These are phyloP conservation scores for Sphaerophoria taeniata DNA, from an alignment of 2,888 invertebrate genomes.

Conservation along the genomic window DNA sequence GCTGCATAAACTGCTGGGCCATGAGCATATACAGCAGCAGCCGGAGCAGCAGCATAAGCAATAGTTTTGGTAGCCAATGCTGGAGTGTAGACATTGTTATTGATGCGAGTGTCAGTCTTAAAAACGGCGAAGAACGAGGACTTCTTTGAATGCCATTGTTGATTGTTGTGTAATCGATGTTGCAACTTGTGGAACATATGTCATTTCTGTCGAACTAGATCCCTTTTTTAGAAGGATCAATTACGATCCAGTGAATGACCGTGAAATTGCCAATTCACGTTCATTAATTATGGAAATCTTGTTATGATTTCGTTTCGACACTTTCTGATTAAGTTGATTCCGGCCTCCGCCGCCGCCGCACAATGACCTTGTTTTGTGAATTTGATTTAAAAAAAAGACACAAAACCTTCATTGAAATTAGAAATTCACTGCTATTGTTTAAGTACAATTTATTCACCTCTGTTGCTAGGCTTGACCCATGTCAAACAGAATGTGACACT, in stretches of 20 bases:
- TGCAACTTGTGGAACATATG: constrained; percentile 35
- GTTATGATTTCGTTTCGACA: too few species aligned
- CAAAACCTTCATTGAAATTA: background rate
- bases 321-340: too few species aligned
- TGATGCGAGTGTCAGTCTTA: constrained; percentile 84
- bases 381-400: too few species aligned
- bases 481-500: background rate
- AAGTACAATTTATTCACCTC: background rate
- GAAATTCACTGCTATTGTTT: background rate
- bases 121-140: constrained; percentile 84
- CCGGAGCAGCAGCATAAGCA: constrained; percentile 78
- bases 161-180: constrained; percentile 33
- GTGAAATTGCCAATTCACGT: background rate
- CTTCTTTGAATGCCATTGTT: constrained; percentile 80
- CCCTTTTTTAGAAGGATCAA: constrained; percentile 52
- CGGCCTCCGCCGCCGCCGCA: too few species aligned
- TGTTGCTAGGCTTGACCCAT: background rate
- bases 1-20: constrained; percentile 75
- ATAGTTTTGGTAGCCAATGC: constrained; percentile 74
- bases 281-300: too few species aligned
- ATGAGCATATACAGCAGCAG: constrained; percentile 75
- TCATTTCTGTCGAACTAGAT: background rate
- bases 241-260: constrained; percentile 13
- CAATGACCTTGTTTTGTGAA: too few species aligned
- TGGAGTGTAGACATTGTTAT: constrained; percentile 79